These are phyloP conservation scores for Proterorhinus semilunaris DNA, from an alignment of 2,113 vertebrate species.

Conservation along the genomic window DNA sequence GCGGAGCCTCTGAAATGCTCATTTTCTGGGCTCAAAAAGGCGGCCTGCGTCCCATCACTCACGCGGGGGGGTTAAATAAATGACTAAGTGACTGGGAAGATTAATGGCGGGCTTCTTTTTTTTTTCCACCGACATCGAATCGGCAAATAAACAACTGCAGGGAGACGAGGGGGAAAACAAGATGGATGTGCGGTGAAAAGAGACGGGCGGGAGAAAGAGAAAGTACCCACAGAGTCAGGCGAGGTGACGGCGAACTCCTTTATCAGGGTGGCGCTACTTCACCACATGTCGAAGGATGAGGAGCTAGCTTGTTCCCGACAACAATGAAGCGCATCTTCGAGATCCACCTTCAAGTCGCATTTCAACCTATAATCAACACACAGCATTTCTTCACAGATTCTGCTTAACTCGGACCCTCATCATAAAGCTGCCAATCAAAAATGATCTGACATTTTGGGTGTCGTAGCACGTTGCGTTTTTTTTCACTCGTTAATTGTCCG, in stretches of 20 bases:
- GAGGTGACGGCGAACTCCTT: background rate
- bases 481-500: no score
- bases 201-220: background rate
- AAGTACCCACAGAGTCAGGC: background rate
- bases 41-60: conserved; percentile 44
- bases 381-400: no score
- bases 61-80: conserved; percentile 30
- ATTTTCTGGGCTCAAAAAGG: conserved; percentile 12
- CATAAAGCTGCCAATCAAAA: no score
- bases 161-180: background rate
- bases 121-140: conserved; percentile 18
- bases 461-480: no score
- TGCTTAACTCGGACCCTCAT: no score
- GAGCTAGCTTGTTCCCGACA: no score
- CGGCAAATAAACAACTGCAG: conserved; percentile 46
- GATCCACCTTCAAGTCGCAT: no score
- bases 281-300: no score
- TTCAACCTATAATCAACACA: no score
- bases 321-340: no score
- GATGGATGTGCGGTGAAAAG: background rate
- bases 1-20: conserved; percentile 5
- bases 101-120: conserved; percentile 46
- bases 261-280: background rate
- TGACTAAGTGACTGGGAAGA: conserved; percentile 29
- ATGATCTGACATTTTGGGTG: no score